Conservation (phyloP, 2,113 vertebrate genomes). For the Acrocephalus arundinaceus region DNA sequence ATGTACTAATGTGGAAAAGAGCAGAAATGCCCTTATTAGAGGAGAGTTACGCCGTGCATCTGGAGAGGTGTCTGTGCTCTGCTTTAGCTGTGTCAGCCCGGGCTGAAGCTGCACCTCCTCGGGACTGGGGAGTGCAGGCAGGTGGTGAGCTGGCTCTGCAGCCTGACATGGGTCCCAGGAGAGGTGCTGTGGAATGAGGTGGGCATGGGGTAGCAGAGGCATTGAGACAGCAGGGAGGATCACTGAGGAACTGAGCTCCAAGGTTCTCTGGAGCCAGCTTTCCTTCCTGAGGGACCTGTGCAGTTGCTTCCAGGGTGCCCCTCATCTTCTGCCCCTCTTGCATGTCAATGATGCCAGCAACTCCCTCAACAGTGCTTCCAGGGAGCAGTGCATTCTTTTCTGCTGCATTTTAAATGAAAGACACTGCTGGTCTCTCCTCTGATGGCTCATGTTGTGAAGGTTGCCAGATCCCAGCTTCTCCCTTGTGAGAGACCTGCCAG, state of each 20-base stretch:
- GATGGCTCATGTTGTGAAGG: neutral
- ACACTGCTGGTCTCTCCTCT: neutral
- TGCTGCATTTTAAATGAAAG: neutral
- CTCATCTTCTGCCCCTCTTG: neutral
- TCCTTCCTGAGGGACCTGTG: neutral
- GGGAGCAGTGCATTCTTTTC: neutral
- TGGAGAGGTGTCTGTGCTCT: neutral
- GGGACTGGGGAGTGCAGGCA: neutral
- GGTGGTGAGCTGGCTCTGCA: neutral
- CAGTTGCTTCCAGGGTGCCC: neutral
- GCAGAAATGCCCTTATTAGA: neutral
- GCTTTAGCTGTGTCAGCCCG: neutral
- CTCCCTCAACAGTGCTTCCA: neutral
- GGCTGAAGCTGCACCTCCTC: neutral
- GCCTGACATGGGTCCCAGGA: accelerated
- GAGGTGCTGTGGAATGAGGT: neutral
- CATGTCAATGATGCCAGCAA: neutral
- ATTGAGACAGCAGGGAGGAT: neutral
- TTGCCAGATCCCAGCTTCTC: neutral
- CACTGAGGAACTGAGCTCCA: neutral
- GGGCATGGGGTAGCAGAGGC: neutral
- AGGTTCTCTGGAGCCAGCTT: neutral
- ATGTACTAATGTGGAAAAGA: neutral
- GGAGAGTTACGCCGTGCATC: neutral
- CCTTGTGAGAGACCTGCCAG: neutral